Percentiles rank a stretch among this genome's conserved stretches.
Conservation (phyloP, 2,888 invertebrate species). For the Dione juno region DNA sequence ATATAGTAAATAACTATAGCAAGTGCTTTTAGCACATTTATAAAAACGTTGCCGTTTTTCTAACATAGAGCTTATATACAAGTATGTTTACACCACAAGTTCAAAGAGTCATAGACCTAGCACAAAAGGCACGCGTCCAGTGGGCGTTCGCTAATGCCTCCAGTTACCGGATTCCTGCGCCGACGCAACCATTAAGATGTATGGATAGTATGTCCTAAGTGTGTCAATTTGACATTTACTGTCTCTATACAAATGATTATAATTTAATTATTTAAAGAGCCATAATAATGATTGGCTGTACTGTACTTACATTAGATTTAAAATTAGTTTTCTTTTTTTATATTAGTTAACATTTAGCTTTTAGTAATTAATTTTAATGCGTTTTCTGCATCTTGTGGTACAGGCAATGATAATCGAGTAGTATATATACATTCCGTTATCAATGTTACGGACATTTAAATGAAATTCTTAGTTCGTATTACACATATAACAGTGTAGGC, state of each 20-base stretch:
- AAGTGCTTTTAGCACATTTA: neutral
- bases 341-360: too few species aligned
- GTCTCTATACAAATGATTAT: neutral
- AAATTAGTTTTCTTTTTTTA: neutral
- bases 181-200: slow-evolving; percentile 45
- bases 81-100: slow-evolving; percentile 12
- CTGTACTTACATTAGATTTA: neutral
- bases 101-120: slow-evolving; percentile 35
- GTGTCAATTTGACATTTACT: slow-evolving; percentile 18
- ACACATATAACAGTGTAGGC: too few species aligned
- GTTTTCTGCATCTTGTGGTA: too few species aligned
- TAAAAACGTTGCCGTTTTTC: neutral
- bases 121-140: slow-evolving; percentile 42
- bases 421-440: too few species aligned
- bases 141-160: slow-evolving; percentile 60
- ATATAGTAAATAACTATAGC: too few species aligned
- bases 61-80: neutral
- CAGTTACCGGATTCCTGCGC: slow-evolving; percentile 69
- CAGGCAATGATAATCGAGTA: too few species aligned
- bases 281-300: neutral
- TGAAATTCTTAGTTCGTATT: too few species aligned
- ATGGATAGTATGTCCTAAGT: slow-evolving; percentile 15
- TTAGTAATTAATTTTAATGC: too few species aligned
- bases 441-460: too few species aligned
- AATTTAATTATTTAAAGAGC: too few species aligned